phyloP scores from a whole-genome alignment of 2,797 vertebrate species.

The Melanotaenia trifasciata region DNA sequence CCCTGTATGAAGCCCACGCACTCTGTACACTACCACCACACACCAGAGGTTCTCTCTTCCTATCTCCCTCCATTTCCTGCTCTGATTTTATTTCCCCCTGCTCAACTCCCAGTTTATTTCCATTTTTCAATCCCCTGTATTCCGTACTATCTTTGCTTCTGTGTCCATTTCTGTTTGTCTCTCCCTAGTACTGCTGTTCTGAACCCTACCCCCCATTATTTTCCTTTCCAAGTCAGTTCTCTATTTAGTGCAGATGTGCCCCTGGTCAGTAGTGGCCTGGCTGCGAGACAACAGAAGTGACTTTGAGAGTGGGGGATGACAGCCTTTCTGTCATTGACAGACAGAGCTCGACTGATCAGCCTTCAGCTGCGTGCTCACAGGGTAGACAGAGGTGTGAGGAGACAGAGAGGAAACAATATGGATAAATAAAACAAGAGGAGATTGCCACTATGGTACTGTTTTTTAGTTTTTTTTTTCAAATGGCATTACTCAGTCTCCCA shows the following conservation, averaged over 20 bases:
- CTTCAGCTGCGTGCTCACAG: constrained; percentile 46
- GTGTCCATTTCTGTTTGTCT: constrained; percentile 37
- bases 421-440: constrained; percentile 18
- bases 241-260: constrained; percentile 70
- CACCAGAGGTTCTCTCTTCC: constrained; percentile 54
- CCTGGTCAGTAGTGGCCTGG: constrained; percentile 74
- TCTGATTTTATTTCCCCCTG: constrained; percentile 45
- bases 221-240: constrained; percentile 58
- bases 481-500: neutral
- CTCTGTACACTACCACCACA: constrained; percentile 45
- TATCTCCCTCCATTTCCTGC: constrained; percentile 42
- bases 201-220: constrained; percentile 31
- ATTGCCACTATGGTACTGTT: constrained; percentile 6
- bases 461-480: neutral
- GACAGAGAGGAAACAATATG: constrained; percentile 2
- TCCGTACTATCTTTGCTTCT: constrained; percentile 46
- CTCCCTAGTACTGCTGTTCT: constrained; percentile 33
- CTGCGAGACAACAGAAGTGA: constrained; percentile 79
- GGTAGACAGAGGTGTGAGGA: constrained; percentile 16
- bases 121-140: constrained; percentile 35
- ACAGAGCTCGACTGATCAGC: constrained; percentile 60
- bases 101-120: constrained; percentile 41
- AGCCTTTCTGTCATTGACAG: constrained; percentile 70
- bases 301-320: constrained; percentile 79
- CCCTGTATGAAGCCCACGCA: constrained; percentile 69